Base-by-base conservation (phyloP, 2,797 vertebrate genomes). In the Microctenopoma steveboyesi region DNA sequence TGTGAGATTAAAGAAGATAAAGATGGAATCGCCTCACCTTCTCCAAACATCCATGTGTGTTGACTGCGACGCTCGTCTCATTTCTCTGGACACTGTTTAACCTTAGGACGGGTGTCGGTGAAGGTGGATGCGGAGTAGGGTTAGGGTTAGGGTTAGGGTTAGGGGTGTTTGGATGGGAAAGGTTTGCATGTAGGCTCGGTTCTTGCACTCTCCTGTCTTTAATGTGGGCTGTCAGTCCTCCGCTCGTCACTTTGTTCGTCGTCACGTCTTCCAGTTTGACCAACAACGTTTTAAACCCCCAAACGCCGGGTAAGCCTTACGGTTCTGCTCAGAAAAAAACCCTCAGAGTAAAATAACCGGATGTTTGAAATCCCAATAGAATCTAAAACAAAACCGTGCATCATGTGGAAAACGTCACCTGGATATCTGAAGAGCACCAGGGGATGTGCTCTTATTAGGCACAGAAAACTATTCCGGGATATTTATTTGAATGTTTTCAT, bases 401-500 rank as follows among this genome's bases (percentile, higher is more conserved):
- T 81, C 37, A 71, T 11, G 50, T 79, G 69, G 68, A 63, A 75
- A 59, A 85, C 52, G 1, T 58, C 52, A 68, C 58, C 27, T 33
- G 47, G 48, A 43, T 58, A 58, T 80, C 50, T 69, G 48, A 63
- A 12, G 60, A 70, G 65, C 51, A 64, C 52, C 16, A 8, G 88
- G 79, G 80, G 83, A 82, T 69, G 52, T 78, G 76, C 70, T 83
- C 72, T 69, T 28, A 76, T 73, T 72, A 75, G 82, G 56, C 48
- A 50, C 68, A 83, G 70, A 67, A 64, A 74, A 74, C 42, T 74
- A 78, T 70, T 90, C 80, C 70, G 76, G 14, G 81, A 71, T 89
- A 90, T 91, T 90, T 87, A 89, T 90, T 91, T 92, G 69, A 88
- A 89, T 92, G 84, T 89, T 81, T 87, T 84, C 84, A 73, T 86